Percentiles rank a stretch among this genome's conserved stretches.
Conservation (phyloP, 2,113 vertebrate genomes). For the Pomatostomus ruficeps region DNA sequence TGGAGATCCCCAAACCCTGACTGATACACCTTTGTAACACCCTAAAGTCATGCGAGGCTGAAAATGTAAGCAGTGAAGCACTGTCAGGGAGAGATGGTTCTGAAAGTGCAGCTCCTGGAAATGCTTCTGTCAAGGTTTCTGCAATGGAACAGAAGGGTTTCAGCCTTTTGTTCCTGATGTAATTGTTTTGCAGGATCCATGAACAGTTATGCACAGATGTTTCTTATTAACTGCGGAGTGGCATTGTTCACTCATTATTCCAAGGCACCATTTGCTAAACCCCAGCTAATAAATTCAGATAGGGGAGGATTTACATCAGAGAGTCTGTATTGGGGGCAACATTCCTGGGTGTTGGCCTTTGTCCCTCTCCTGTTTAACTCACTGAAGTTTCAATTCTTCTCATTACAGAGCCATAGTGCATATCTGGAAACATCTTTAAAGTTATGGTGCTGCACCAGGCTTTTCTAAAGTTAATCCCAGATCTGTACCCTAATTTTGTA, state of each 20-base stretch:
- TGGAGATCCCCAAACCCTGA: background rate
- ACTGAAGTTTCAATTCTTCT: background rate
- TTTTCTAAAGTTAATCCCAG: background rate
- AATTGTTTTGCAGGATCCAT: slow-evolving; percentile 40
- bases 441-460: background rate
- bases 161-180: slow-evolving; percentile 37
- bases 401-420: background rate
- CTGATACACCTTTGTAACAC: background rate
- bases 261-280: slow-evolving; percentile 26
- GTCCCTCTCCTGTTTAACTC: background rate
- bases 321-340: background rate
- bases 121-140: background rate
- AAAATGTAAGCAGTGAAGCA: background rate
- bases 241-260: slow-evolving; percentile 36
- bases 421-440: background rate
- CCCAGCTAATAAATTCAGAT: background rate
- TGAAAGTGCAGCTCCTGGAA: background rate
- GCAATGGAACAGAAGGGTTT: background rate
- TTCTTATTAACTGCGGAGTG: slow-evolving; percentile 26
- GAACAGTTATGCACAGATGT: slow-evolving; percentile 16
- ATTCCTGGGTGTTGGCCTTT: background rate
- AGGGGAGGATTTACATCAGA: background rate
- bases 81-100: background rate
- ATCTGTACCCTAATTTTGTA: background rate
- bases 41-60: background rate